Conservation (phyloP, 35 echinoderm and acorn worm genomes). For the Chiridota heheva region DNA sequence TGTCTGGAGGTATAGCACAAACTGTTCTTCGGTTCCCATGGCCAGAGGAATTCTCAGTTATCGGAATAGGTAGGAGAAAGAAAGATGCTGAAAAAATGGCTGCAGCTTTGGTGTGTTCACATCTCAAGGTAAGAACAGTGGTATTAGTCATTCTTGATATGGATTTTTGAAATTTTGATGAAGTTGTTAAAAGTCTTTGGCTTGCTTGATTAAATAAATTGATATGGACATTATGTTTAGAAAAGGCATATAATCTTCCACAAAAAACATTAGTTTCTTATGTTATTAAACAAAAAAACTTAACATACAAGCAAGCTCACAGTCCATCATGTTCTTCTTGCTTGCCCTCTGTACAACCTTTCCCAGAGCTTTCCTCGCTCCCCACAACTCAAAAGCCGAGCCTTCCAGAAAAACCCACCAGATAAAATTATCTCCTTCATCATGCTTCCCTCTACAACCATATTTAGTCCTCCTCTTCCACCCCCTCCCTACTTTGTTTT, state of each 20-base stretch:
- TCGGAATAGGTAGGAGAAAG: constrained; percentile 56
- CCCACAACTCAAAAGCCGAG: no score
- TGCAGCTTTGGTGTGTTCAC: constrained; percentile 69
- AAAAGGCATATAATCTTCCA: background rate
- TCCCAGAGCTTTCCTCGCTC: no score
- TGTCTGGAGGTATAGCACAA: constrained; percentile 10
- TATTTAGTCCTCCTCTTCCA: no score
- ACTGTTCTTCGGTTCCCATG: constrained; percentile 55
- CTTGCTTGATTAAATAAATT: constrained; percentile 22
- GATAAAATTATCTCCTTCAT: no score
- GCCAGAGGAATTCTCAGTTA: constrained; percentile 57
- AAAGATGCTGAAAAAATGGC: constrained; percentile 70
- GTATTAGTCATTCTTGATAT: background rate
- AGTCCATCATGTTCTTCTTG: no score
- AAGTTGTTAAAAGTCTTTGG: constrained; percentile 52
- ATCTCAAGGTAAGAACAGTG: constrained; percentile 43
- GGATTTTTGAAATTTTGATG: background rate
- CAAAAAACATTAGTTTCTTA: background rate
- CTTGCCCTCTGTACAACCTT: no score
- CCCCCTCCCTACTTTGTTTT: no score
- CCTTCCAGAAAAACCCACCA: no score
- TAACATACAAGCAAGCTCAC: no score
- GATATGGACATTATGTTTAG: background rate
- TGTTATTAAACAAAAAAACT: no score
- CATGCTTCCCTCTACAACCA: no score